These are phyloP conservation scores for Prinia subflava DNA, from an alignment of 2,113 vertebrate genomes.

Conservation along the genomic window DNA sequence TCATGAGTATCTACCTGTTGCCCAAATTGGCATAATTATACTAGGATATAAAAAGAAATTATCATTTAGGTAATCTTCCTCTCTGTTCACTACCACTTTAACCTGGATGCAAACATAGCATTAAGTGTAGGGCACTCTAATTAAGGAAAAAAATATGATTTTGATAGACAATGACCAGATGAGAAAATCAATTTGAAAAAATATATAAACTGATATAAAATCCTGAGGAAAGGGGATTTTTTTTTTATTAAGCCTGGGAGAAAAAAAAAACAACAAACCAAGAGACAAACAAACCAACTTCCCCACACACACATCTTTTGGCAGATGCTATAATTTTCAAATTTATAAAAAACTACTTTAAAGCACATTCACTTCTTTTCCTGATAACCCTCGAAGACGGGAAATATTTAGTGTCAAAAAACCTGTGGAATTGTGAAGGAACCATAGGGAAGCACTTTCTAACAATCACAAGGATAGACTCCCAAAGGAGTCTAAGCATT, in stretches of 20 bases:
- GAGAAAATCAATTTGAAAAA: neutral
- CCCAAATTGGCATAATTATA: neutral
- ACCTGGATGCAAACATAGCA: neutral
- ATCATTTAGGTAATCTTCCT: neutral
- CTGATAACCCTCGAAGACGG: neutral
- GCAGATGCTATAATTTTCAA: neutral
- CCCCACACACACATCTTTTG: neutral
- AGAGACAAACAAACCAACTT: neutral
- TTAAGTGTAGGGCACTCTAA: neutral
- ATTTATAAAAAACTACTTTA: neutral
- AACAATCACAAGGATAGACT: neutral
- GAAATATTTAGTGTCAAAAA: neutral
- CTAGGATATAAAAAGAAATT: neutral
- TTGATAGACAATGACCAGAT: neutral
- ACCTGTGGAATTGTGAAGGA: neutral
- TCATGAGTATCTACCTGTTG: neutral
- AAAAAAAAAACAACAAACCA: neutral
- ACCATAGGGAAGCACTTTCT: neutral
- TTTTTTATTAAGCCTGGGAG: neutral
- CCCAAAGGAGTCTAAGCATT: neutral
- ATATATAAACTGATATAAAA: neutral
- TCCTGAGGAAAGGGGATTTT: neutral
- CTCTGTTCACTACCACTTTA: neutral
- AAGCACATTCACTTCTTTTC: neutral
- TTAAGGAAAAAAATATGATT: neutral